phyloP scores from a whole-genome alignment of 2,888 invertebrate species.

The Drosophila testacea region DNA sequence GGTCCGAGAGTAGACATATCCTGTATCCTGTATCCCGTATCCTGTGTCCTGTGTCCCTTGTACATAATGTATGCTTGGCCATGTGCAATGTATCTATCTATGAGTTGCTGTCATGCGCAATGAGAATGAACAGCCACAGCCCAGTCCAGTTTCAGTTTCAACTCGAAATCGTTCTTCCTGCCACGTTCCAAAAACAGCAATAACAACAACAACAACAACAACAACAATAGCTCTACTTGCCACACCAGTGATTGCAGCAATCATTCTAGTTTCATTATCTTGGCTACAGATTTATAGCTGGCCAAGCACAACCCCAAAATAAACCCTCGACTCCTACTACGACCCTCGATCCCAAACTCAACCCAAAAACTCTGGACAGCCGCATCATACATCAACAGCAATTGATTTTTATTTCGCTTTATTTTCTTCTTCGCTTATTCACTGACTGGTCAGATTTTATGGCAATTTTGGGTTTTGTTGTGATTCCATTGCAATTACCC shows the following conservation, averaged over 20 bases:
- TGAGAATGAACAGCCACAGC: constrained; percentile 38
- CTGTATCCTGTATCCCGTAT: background rate
- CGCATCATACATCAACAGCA: constrained; percentile 61
- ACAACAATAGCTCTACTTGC: constrained; percentile 49
- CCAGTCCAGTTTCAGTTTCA: constrained; percentile 11
- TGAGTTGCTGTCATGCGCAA: constrained; percentile 66
- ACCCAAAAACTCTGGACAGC: constrained; percentile 28
- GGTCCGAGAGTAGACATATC: background rate
- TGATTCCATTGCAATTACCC: constrained; percentile 51
- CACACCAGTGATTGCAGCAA: constrained; percentile 84
- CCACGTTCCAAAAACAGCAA: constrained; percentile 17
- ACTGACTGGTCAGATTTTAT: constrained; percentile 50
- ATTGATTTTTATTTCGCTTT: constrained; percentile 71
- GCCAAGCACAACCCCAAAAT: constrained; percentile 5
- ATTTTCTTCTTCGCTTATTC: constrained; percentile 21
- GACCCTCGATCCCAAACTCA: background rate
- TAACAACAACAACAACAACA: constrained; percentile 16
- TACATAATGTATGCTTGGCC: constrained; percentile 64
- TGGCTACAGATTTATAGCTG: constrained; percentile 73
- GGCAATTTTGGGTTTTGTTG: constrained; percentile 41
- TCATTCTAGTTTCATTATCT: constrained; percentile 84
- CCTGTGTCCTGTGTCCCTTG: background rate
- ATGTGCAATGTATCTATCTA: constrained; percentile 34
- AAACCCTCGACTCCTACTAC: constrained; percentile 6
- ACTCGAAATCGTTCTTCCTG: background rate